Base-by-base conservation (phyloP, 2,797 vertebrate genomes). In the Anabas testudineus region DNA sequence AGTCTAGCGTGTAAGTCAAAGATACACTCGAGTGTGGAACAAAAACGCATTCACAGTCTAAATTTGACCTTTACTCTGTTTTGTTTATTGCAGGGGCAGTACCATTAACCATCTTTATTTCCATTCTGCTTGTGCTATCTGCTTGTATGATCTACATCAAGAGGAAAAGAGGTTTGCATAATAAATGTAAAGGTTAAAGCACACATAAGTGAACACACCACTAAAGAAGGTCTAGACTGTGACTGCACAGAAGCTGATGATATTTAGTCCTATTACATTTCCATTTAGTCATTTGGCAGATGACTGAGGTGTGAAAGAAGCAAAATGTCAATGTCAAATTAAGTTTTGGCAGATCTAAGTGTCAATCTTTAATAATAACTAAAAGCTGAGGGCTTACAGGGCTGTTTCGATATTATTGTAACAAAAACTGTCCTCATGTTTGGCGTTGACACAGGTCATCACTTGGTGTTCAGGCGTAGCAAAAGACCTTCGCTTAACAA, bases 151-250 rank as follows among this genome's bases (percentile, higher is more conserved):
- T 90, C 15, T 58, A 2, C 54, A 48, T 10, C 16, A 83, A 34
- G 54, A 16, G 52, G 41, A 84, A 48, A 63, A 70, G 24, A 86
- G 82, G 87, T 87, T 45, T 39, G 73, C 8, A 41, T 42, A 10
- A 14, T 48, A 1, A 52, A 34, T 60, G 4, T 12, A 22, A 34
- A 22, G 5, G 2, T 76, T 19, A 19, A 19, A n/a, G n/a, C 3
- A 61, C 28, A n/a, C 2, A 15, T 5, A 49, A 37, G 9, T 3
- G 36, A 37, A 10, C 13, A 13, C 6, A 16, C 15, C 14, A 41
- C 15, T 7, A 7, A 41, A 41, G 39, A 41, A 18, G 18, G 14
- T 15, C 15, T 37, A 12, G 13, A 13, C 34, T 2, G 22, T 43
- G 30, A 21, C 30, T n/a, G 1, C 15, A 46, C 9, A 48, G 32